phyloP scores from a whole-genome alignment of 2,797 vertebrate genomes.

The Aplochiton taeniatus region DNA sequence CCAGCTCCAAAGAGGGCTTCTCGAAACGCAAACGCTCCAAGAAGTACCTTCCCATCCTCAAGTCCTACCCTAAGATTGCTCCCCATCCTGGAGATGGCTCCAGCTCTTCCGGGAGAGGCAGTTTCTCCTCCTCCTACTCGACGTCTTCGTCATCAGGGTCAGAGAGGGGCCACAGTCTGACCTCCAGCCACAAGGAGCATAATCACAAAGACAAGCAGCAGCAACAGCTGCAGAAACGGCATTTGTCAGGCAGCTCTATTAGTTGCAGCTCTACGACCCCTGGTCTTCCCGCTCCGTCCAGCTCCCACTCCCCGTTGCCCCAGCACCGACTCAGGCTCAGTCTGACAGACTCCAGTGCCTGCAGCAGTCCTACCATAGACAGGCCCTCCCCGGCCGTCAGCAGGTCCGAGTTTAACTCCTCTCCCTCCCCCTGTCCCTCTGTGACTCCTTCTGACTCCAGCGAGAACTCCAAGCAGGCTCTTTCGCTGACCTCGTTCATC shows the following conservation, averaged over 20 bases:
- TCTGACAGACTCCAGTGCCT: conserved; percentile 32
- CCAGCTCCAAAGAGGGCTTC: conserved; percentile 56
- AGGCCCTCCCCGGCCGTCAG: conserved; percentile 31
- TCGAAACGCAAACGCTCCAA: conserved; percentile 79
- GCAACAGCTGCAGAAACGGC: conserved; percentile 38
- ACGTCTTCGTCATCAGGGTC: conserved; percentile 46
- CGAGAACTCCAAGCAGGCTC: conserved; percentile 6
- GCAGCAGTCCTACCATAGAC: conserved; percentile 33
- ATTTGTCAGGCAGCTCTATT: conserved; percentile 12
- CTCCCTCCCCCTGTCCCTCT: not conserved
- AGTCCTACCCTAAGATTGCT: conserved; percentile 91
- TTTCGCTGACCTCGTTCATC: not conserved
- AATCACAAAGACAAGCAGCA: conserved; percentile 51
- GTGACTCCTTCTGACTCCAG: conserved; percentile 2
- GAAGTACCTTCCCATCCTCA: conserved; percentile 88
- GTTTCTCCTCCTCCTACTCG: conserved; percentile 45
- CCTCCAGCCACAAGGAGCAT: conserved; percentile 49
- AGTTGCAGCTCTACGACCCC: conserved; percentile 38
- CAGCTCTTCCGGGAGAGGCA: conserved; percentile 63
- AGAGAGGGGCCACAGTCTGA: conserved; percentile 42
- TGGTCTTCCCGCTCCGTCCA: conserved; percentile 37
- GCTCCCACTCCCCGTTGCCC: conserved; percentile 36
- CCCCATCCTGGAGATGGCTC: conserved; percentile 83
- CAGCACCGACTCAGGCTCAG: conserved; percentile 42
- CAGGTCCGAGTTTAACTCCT: conserved; percentile 31